These are phyloP conservation scores for Protobothrops flavoviridis DNA, from an alignment of 2,113 vertebrate genomes.

Conservation along the genomic window DNA sequence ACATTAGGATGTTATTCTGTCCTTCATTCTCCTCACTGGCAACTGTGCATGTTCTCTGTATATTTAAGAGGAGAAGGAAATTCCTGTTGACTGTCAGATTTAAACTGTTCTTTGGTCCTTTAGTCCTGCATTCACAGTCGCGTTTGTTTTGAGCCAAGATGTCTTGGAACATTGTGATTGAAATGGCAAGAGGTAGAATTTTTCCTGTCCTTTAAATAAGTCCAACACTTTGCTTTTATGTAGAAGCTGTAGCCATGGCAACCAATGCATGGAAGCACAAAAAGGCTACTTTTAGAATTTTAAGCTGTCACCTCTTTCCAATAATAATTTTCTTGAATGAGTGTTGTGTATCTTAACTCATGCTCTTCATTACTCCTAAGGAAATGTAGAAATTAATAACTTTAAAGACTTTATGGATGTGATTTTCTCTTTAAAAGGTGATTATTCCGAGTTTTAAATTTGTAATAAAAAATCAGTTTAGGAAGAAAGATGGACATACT, in stretches of 20 bases:
- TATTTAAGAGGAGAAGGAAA: background rate
- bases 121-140: background rate
- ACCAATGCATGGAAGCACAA: constrained; percentile 9
- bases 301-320: constrained; percentile 19
- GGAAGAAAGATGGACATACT: background rate
- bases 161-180: constrained; percentile 35
- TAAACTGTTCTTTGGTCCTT: background rate
- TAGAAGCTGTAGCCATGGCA: constrained; percentile 10
- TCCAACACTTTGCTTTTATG: constrained; percentile 9
- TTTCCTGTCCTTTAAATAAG: background rate
- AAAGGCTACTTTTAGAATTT: constrained; percentile 32
- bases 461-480: constrained; percentile 17
- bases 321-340: constrained; percentile 28
- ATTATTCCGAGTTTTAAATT: background rate
- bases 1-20: background rate
- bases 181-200: constrained; percentile 34
- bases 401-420: background rate
- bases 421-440: background rate
- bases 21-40: too few relatives aligned
- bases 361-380: background rate
- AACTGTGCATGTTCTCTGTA: background rate
- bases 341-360: constrained; percentile 13
- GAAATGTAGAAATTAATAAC: background rate
- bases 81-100: background rate
- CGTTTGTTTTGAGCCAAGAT: constrained; percentile 8